Evolutionary conservation across 2,797 vertebrate genomes (phyloP).

Genomic region (Esox lucius): DNA sequence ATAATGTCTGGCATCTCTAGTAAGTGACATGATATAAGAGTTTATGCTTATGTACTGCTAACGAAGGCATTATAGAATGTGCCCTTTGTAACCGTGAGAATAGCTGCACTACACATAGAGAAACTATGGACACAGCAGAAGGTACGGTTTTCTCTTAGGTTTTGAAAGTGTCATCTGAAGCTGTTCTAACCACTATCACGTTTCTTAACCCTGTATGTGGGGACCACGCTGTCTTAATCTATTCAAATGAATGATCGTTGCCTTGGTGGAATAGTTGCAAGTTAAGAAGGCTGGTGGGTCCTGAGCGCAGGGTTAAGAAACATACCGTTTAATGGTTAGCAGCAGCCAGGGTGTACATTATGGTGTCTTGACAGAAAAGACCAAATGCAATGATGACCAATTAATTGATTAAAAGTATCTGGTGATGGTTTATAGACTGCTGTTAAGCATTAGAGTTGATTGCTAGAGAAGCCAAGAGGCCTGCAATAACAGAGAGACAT

Average conservation of each 20-base stretch:
- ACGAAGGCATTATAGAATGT: constrained; percentile 41
- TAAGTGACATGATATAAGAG: not conserved
- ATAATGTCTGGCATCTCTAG: constrained; percentile 48
- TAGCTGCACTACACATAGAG: constrained; percentile 69
- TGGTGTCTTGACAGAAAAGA: constrained; percentile 59
- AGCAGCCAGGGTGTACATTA: constrained; percentile 87
- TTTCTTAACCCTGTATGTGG: not conserved
- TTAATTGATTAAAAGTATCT: constrained; percentile 56
- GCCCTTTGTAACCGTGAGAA: constrained; percentile 64
- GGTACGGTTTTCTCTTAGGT: constrained; percentile 69
- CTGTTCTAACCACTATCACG: not conserved
- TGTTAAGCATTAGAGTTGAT: constrained; percentile 92
- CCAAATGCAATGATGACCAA: constrained; percentile 69
- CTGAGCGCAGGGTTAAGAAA: constrained; percentile 56
- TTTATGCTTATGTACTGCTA: constrained; percentile 71
- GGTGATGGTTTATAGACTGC: constrained; percentile 80
- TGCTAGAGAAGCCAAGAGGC: constrained; percentile 85
- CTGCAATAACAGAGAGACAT: constrained; percentile 87
- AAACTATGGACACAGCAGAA: constrained; percentile 68
- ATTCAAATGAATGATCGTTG: constrained; percentile 70
- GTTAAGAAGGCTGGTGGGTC: constrained; percentile 47
- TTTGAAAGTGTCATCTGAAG: constrained; percentile 64
- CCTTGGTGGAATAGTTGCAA: constrained; percentile 67
- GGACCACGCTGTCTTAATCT: not conserved
- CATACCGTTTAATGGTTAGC: constrained; percentile 85